These are phyloP conservation scores for Trichomycterus rosablanca DNA, from an alignment of 2,113 vertebrate genomes.

Conservation along the genomic window DNA sequence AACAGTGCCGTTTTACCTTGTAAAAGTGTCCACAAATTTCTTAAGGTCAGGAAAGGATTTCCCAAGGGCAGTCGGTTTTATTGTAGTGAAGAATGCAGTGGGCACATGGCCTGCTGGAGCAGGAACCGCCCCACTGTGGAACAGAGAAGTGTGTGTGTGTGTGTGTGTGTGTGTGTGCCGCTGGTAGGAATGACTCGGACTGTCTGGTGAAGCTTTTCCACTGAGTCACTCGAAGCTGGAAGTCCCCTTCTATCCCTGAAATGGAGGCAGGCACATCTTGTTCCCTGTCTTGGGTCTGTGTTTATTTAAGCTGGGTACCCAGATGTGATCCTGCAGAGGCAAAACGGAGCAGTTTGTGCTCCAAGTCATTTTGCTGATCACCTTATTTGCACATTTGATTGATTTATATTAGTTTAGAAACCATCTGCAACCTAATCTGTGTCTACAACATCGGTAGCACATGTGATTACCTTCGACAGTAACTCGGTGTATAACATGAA, in stretches of 20 bases:
- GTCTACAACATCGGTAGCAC: too few relatives aligned
- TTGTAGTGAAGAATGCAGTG: conserved; percentile 26
- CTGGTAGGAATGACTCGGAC: neutral
- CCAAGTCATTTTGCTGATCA: too few relatives aligned
- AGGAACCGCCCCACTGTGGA: neutral
- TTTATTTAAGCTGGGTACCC: too few relatives aligned
- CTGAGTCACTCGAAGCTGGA: neutral
- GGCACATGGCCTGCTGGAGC: conserved; percentile 1
- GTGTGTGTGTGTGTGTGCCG: neutral
- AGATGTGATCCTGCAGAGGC: too few relatives aligned
- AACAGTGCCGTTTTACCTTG: neutral
- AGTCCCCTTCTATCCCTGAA: neutral
- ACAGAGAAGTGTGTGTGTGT: conserved; percentile 15
- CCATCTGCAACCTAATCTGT: too few relatives aligned
- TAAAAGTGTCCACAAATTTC: neutral
- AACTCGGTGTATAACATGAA: too few relatives aligned
- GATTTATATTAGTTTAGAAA: too few relatives aligned
- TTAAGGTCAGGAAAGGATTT: conserved; percentile 1
- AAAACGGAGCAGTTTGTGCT: too few relatives aligned
- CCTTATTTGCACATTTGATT: too few relatives aligned
- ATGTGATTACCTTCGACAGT: too few relatives aligned
- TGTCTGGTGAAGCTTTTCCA: conserved; percentile 5
- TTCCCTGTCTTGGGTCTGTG: too few relatives aligned
- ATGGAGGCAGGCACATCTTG: too few relatives aligned
- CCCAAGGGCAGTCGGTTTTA: neutral